Base-by-base conservation (phyloP, 2,113 vertebrate genomes). In the Orthonyx spaldingii region DNA sequence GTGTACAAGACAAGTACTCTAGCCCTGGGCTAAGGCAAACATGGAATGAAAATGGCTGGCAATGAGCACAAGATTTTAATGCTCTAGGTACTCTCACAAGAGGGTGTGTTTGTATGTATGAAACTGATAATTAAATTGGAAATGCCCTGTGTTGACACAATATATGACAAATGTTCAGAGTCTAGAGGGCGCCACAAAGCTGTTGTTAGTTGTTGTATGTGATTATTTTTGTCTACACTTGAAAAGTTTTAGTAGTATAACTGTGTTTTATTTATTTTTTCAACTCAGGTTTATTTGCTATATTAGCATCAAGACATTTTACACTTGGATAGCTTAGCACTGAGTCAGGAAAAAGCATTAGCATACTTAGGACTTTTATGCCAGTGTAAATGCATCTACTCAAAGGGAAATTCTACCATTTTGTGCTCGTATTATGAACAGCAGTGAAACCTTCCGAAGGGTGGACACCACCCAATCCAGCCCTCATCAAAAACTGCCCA, bases 121-220 rank as follows among this genome's bases (percentile, higher is more conserved):
- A 64, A 95, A 89, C 81, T 50, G 84, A 50, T 71, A 68, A 82
- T 97, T 87, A 94, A 94, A 77, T 75, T 93, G 78, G 61, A 94
- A 95, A 50, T 61, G 50, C 39, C 27, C 55, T 39, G 19, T 83
- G 70, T 89, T 95, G 77, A 75, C 70, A 91, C n/a, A 87, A 49
- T 68, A 76, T 47, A 33, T 65, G 69, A 37, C 42, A 44, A 44
- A 28, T 13, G 44, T 80, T 93, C 23, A 50, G 69, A 79, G 44
- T 56, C 63, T 76, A 75, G 28, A 76, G 53, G 16, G 32, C n/a
- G 65, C 39, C 15, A 64, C 16, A 64, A 81, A 64, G 49, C 37
- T 91, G 33, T 88, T 28, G 3, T 55, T 91, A 69, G 53, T 20
- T 59, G 20, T 50, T 93, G 52, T 47, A 27, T 3, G 0, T 66